Evolutionary conservation across 2,113 vertebrate species (phyloP).

Genomic region (Leiothrix lutea): DNA sequence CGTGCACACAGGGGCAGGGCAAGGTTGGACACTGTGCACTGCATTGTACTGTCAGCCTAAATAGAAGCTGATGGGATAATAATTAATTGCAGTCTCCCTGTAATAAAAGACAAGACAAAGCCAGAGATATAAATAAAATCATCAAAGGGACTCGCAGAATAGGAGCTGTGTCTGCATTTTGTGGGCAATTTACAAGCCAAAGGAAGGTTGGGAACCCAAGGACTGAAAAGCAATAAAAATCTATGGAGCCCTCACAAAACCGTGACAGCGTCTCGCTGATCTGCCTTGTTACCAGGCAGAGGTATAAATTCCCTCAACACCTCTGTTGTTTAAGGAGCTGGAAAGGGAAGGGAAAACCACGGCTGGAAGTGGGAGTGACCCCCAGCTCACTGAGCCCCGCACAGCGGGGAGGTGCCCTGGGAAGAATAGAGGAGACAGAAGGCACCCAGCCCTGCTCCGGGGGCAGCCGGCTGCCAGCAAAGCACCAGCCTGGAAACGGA

Average conservation of each 20-base stretch:
- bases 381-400: background rate
- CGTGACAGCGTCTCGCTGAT: conserved; percentile 41
- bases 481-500: background rate
- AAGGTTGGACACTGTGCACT: conserved; percentile 33
- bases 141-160: conserved; percentile 62
- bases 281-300: conserved; percentile 64
- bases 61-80: conserved; percentile 73
- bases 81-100: conserved; percentile 76
- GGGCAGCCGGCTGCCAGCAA: background rate
- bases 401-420: background rate
- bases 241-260: conserved; percentile 49
- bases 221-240: conserved; percentile 70
- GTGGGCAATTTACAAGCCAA: conserved; percentile 67
- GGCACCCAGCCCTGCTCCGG: background rate
- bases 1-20: conserved; percentile 25
- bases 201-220: conserved; percentile 71
- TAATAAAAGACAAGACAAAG: conserved; percentile 75
- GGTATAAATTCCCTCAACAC: conserved; percentile 68
- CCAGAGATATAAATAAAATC: conserved; percentile 73
- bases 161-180: conserved; percentile 66
- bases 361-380: conserved; percentile 21
- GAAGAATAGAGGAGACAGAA: conserved; percentile 14
- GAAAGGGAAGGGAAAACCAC: conserved; percentile 21
- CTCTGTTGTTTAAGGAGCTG: conserved; percentile 71
- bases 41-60: conserved; percentile 66